These are phyloP conservation scores for Hypercompe scribonia DNA, from an alignment of 2,888 invertebrate genomes.

Conservation along the genomic window DNA sequence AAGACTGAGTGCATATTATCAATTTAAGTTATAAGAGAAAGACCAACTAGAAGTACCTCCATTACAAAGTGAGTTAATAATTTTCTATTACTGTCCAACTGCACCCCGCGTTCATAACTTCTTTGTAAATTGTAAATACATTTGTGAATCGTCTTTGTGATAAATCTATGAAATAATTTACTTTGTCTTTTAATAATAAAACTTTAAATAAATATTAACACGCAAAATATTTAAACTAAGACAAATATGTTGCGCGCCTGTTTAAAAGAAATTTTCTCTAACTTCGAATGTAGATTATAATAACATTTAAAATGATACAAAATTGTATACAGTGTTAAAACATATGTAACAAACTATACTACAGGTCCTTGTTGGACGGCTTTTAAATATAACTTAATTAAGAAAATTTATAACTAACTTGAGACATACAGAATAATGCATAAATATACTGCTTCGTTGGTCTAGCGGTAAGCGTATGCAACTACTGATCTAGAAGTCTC, in stretches of 20 bases:
- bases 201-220: not conserved
- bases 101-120: not conserved
- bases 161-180: not conserved
- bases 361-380: not conserved
- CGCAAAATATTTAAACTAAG: too few species aligned
- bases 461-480: too few species aligned
- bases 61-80: not conserved
- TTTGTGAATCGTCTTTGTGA: not conserved
- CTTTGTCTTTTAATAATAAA: too few species aligned
- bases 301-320: too few species aligned
- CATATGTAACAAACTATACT: too few species aligned
- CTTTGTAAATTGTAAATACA: not conserved
- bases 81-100: constrained; percentile 13
- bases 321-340: too few species aligned
- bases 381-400: not conserved
- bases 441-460: too few species aligned
- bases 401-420: not conserved
- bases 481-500: too few species aligned
- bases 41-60: constrained; percentile 9
- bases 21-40: constrained; percentile 26
- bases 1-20: constrained; percentile 19
- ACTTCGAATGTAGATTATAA: too few species aligned
- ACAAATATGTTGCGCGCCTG: not conserved
- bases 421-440: not conserved
- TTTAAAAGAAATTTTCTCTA: too few species aligned